These are phyloP conservation scores for Alces alces DNA, from an alignment of 2,113 vertebrate genomes.

Conservation along the genomic window DNA sequence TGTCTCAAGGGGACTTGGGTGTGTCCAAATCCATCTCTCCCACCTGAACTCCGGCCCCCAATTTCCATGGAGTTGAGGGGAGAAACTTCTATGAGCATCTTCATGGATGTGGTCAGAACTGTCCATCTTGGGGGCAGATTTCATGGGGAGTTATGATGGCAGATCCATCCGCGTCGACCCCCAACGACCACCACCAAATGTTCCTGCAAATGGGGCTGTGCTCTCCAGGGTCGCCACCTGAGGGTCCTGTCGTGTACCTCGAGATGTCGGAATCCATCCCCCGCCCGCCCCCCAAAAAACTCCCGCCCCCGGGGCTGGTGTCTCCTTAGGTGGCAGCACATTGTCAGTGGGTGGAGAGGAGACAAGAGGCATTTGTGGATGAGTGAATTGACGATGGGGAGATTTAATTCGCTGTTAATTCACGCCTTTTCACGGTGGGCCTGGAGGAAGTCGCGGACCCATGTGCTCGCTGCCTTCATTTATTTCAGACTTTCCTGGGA, in stretches of 20 bases:
- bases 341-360: neutral
- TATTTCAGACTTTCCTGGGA: slow-evolving; percentile 29
- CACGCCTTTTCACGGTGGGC: slow-evolving; percentile 45
- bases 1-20: neutral
- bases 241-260: neutral
- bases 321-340: fast-evolving
- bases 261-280: neutral
- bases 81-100: neutral
- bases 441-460: slow-evolving; percentile 30
- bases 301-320: fast-evolving
- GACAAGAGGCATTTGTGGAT: fast-evolving
- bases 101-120: too few species aligned
- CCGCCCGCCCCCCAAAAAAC: neutral
- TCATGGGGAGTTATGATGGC: neutral
- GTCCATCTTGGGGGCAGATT: neutral
- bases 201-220: too few species aligned
- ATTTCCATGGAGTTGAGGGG: neutral
- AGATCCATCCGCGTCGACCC: fast-evolving
- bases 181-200: fast-evolving
- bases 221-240: neutral
- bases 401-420: neutral
- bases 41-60: neutral
- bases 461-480: neutral
- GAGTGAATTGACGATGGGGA: neutral
- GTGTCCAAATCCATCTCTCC: neutral